These are phyloP conservation scores for Urocynchramus pylzowi DNA, from an alignment of 2,113 vertebrate genomes.

Conservation along the genomic window DNA sequence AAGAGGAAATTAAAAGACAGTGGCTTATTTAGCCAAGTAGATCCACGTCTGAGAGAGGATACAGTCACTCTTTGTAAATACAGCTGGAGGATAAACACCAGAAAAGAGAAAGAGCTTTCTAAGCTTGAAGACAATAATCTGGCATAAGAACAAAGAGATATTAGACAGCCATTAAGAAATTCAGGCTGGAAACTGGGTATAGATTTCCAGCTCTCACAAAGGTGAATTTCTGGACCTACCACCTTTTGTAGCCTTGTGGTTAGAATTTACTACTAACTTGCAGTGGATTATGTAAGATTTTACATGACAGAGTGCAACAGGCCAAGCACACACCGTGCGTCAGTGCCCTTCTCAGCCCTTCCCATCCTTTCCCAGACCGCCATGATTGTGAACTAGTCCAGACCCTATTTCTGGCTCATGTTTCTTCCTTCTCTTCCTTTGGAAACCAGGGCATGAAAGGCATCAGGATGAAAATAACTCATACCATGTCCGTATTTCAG, in stretches of 20 bases:
- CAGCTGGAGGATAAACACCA: constrained; percentile 40
- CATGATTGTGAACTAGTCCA: not conserved
- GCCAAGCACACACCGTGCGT: not conserved
- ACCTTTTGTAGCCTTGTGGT: not conserved
- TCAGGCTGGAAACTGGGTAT: not conserved
- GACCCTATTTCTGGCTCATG: not conserved
- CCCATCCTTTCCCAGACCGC: not conserved
- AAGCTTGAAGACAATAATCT: constrained; percentile 25
- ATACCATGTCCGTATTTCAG: fast-evolving
- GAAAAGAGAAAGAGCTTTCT: not conserved
- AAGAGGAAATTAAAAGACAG: constrained; percentile 58
- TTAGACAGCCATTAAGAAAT: not conserved
- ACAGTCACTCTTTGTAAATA: constrained; percentile 33
- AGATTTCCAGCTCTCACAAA: not conserved
- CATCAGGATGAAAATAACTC: not conserved
- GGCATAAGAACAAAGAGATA: constrained; percentile 1
- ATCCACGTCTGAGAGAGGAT: constrained; percentile 10
- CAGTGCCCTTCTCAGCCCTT: not conserved
- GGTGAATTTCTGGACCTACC: not conserved
- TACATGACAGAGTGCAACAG: not conserved
- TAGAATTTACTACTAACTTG: not conserved
- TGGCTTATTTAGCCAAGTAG: constrained; percentile 37
- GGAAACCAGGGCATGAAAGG: not conserved
- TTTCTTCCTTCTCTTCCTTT: not conserved
- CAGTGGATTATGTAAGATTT: not conserved